Percentiles rank a stretch among this genome's conserved stretches.
phyloP scores from a whole-genome alignment of 2,888 invertebrate genomes.

The Podabrus alpinus region DNA sequence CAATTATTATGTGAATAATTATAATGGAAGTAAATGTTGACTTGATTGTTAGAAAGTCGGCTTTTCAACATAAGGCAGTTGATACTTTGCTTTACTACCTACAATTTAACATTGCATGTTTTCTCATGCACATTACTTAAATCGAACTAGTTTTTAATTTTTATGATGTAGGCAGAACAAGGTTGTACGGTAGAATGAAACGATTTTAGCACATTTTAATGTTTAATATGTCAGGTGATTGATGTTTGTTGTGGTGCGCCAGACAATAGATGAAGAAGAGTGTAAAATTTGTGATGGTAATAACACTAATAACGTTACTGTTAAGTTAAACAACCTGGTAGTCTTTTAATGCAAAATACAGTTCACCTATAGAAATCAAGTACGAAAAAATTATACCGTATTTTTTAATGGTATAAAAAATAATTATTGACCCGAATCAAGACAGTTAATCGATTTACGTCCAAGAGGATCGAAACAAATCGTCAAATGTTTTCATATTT shows the following conservation, averaged over 20 bases:
- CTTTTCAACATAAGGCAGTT: not conserved
- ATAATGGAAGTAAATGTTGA: not conserved
- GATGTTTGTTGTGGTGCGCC: not conserved
- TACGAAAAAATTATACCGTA: constrained; percentile 8
- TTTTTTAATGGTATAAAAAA: constrained; percentile 6
- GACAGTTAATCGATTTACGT: not conserved
- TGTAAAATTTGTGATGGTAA: not conserved
- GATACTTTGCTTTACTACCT: not conserved
- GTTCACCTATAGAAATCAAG: constrained; percentile 6
- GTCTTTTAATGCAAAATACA: constrained; percentile 10
- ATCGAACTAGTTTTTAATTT: constrained; percentile 10
- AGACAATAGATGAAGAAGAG: not conserved
- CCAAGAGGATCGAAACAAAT: not conserved
- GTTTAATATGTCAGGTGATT: not conserved
- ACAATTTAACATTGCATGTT: not conserved
- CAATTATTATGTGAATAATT: not conserved
- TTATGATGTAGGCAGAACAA: constrained; percentile 2
- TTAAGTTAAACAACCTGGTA: constrained; percentile 5
- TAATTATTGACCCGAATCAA: not conserved
- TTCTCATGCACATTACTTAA: constrained; percentile 5
- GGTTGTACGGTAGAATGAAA: not conserved
- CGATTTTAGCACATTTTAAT: not conserved
- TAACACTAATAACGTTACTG: constrained; percentile 3
- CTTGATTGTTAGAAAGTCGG: constrained; percentile 1
- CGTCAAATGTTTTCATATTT: not conserved